phyloP scores from a whole-genome alignment of 2,797 vertebrate genomes.

The Helostoma temminkii region DNA sequence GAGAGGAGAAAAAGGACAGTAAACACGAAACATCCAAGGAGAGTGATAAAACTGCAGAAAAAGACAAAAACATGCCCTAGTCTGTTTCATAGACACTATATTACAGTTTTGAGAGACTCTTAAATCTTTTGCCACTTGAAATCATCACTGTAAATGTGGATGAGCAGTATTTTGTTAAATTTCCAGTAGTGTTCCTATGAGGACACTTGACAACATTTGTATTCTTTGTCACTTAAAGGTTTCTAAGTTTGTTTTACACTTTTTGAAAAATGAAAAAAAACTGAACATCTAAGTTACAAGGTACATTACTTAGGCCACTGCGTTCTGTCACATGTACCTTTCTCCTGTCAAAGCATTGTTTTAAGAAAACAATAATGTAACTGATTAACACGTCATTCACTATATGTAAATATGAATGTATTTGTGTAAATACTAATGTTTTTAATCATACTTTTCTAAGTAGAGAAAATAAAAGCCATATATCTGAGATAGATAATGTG shows the following conservation, averaged over 20 bases:
- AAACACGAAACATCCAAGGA: slow-evolving; percentile 86
- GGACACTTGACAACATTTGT: slow-evolving; percentile 61
- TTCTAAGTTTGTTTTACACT: slow-evolving; percentile 74
- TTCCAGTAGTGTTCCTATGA: slow-evolving; percentile 60
- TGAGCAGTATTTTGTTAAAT: slow-evolving; percentile 62
- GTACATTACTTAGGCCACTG: slow-evolving; percentile 27
- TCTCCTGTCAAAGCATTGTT: slow-evolving; percentile 51
- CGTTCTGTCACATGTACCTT: slow-evolving; percentile 54
- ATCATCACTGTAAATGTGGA: slow-evolving; percentile 58
- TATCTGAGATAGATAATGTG: slow-evolving; percentile 79
- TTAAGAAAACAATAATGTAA: slow-evolving; percentile 63
- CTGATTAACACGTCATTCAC: slow-evolving; percentile 64
- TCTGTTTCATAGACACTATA: slow-evolving; percentile 43
- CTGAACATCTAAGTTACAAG: slow-evolving; percentile 57
- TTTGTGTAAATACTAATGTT: slow-evolving; percentile 88
- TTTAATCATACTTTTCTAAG: slow-evolving; percentile 88
- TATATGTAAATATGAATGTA: slow-evolving; percentile 88
- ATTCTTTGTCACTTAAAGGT: slow-evolving; percentile 65
- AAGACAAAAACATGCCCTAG: slow-evolving; percentile 76
- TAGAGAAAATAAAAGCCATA: slow-evolving; percentile 87
- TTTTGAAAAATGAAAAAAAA: slow-evolving; percentile 58
- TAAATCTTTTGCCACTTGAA: slow-evolving; percentile 36
- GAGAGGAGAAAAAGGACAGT: slow-evolving; percentile 85
- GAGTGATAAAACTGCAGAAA: slow-evolving; percentile 79
- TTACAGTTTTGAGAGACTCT: slow-evolving; percentile 32